Evolutionary conservation across 2,113 vertebrate species (phyloP).

Genomic region (Cygnus atratus): DNA sequence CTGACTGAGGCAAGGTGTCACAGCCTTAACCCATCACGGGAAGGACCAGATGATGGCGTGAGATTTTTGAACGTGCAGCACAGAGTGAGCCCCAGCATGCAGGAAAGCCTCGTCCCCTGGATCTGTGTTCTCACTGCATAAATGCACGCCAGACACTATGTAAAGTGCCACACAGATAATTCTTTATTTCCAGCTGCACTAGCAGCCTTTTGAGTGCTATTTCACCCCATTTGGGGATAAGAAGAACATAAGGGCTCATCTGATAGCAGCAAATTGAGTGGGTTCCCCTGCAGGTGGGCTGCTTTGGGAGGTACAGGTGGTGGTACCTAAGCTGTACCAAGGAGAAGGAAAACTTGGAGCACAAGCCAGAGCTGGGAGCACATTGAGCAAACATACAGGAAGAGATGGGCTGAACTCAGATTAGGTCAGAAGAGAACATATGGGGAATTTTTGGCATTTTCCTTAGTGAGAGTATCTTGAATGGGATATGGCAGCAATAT

Average conservation of each 20-base stretch:
- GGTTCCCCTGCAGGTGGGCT: neutral
- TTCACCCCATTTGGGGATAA: neutral
- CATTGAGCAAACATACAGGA: fast-evolving
- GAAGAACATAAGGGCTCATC: neutral
- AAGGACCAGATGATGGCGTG: neutral
- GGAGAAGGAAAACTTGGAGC: neutral
- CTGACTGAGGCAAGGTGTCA: neutral
- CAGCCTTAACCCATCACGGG: neutral
- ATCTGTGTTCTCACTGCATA: neutral
- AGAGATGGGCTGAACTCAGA: neutral
- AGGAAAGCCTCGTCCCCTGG: neutral
- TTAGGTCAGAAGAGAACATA: neutral
- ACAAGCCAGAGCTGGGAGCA: neutral
- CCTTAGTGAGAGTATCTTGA: neutral
- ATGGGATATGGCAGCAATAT: neutral
- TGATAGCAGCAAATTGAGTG: neutral
- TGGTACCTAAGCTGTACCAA: neutral
- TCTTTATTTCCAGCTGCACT: neutral
- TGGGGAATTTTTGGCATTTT: neutral
- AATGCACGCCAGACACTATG: neutral
- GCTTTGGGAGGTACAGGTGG: neutral
- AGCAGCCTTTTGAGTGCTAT: neutral
- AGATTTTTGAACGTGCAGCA: neutral
- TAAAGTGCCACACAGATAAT: neutral
- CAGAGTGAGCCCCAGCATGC: neutral